A percentile compares a stretch with the other conserved stretches of the same genome.
Conservation (phyloP, 2,113 vertebrate species). For the Pithys albifrons region DNA sequence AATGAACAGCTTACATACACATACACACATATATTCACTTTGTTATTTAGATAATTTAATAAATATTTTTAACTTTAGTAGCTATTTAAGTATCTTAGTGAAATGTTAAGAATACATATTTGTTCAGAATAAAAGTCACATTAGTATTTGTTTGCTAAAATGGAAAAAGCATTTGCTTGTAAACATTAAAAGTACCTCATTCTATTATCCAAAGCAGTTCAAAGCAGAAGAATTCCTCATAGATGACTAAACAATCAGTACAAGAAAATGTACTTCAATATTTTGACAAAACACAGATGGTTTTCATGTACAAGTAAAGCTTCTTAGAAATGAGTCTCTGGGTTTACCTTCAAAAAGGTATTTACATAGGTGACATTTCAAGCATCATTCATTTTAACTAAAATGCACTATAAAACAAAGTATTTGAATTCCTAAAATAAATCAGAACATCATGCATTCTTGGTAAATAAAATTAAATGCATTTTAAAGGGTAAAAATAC, state of each 20-base stretch:
- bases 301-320: neutral
- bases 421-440: neutral
- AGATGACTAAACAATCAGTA: conserved; percentile 15
- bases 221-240: neutral
- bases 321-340: neutral
- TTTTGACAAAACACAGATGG: neutral
- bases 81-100: neutral
- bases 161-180: neutral
- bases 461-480: neutral
- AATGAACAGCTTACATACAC: neutral
- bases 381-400: neutral
- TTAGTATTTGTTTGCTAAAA: neutral
- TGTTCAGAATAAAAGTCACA: neutral
- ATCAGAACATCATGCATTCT: neutral
- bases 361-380: neutral
- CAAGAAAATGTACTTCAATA: conserved; percentile 43
- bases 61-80: neutral
- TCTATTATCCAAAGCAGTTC: neutral
- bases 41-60: neutral
- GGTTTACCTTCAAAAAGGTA: neutral
- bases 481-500: neutral
- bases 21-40: neutral
- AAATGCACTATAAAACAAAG: neutral
- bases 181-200: neutral
- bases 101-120: neutral